Base-by-base conservation (phyloP, 1,140 invertebrate species). In the Microplitis demolitor region DNA sequence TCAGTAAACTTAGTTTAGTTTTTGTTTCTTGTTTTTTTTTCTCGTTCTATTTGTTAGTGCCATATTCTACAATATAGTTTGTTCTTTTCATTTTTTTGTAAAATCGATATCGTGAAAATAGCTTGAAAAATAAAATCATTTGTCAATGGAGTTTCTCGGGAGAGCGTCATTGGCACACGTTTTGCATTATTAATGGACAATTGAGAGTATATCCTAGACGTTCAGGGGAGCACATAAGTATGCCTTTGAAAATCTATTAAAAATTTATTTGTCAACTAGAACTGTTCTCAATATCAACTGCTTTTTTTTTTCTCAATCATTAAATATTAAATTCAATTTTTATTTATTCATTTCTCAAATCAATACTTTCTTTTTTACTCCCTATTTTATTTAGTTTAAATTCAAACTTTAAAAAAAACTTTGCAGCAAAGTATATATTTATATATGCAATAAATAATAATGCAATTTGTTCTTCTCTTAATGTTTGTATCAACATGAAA, bases 41-140 rank as follows among this genome's bases (percentile, higher is more conserved):
- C 11, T 45, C 11, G 39, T 45, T 11, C 11, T 45, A 9, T 24
- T 24, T 24, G 24, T 24, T 24, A 24, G 24, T 45, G 8, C 5
- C 39, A 6, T 45, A 45, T 45, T 45, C 39, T 9, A 0, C 2
- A 45, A 45, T 45, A 45, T 11, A 6, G 4, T 45, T 45, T 45
- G 58, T 56, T 54, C 58, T 31, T 54, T 54, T 66, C 2, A 39
- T 37, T n/a, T 16, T 33, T 45, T 72, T 51, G 11, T 37, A 16
- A 16, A 73, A 76, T 76, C 74, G 56, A 76, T 76, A 76, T 54
- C 67, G 70, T 71, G 54, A 71, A 72, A 73, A 76, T 76, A 61
- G 67, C 45, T 64, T 60, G 61, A 9, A 73, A 72, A 71, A 73
- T 67, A 68, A 31, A 76, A 73, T 71, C 69, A 76, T 73, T 76